Percentiles rank a stretch among this genome's conserved stretches.
Evolutionary conservation across 2,797 vertebrate species (phyloP).

Genomic region (Tapirus indicus): DNA sequence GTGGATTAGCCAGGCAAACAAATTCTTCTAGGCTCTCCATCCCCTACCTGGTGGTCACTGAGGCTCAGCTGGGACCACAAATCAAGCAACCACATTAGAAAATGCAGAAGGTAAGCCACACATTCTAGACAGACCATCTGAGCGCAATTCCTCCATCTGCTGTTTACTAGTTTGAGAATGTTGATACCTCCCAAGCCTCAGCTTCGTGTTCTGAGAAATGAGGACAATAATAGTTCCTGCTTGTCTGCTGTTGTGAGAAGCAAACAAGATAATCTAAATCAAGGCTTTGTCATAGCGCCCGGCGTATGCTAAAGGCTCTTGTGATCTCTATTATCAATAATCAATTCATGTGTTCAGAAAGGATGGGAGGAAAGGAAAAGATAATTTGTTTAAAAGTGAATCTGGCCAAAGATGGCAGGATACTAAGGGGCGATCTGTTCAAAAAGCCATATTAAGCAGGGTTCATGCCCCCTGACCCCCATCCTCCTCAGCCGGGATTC

Average conservation of each 20-base stretch:
- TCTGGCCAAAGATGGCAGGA: background rate
- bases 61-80: background rate
- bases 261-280: background rate
- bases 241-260: background rate
- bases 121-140: background rate
- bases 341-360: background rate
- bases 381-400: background rate
- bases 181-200: background rate
- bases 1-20: background rate
- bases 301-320: background rate
- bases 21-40: background rate
- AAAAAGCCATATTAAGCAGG: slow-evolving; percentile 71
- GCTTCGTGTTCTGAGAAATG: background rate
- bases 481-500: background rate
- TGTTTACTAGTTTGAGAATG: background rate
- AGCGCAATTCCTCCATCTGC: background rate
- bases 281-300: background rate
- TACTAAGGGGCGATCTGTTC: slow-evolving; percentile 4
- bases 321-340: background rate
- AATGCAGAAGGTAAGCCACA: background rate
- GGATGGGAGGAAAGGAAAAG: background rate
- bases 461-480: background rate
- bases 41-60: too few species aligned
- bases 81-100: background rate
- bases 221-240: background rate